Base-by-base conservation (phyloP, 1,140 invertebrate species). In the Ceratitis capitata region DNA sequence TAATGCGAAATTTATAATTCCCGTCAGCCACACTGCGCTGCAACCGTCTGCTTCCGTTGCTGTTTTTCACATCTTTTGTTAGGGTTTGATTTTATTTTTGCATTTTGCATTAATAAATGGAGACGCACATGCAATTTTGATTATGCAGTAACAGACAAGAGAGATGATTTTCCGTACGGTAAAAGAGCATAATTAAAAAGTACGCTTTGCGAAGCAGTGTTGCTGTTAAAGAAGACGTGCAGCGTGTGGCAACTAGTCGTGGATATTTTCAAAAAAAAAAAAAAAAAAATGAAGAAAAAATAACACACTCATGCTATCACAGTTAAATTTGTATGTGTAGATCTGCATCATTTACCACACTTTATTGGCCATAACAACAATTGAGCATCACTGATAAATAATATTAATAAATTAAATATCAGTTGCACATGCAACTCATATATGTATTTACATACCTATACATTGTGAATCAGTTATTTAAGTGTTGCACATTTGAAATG, bases 341-440 rank as follows among this genome's bases (percentile, higher is more conserved):
- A n/a, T n/a, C n/a, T n/a, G n/a, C 16, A 5, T 10, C 10, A 14
- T 49, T 3, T 1, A 23, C 39, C n/a, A 12, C 26, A 32, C 39
- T 78, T 78, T 61, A 61, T 61, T 61, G 9, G 9, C n/a, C 69
- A 45, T n/a, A n/a, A n/a, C 69, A 78, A 78, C 39, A 78, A 78
- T 45, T 78, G n/a, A 61, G 69, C 69, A 56, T 1, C 39, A 78
- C n/a, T 26, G 42, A 1, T 78, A 45, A 45, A 78, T 23, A 78
- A 14, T 42, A 26, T 78, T 45, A 23, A 45, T 78, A 47, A 78
- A 45, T 78, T 69, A 9, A 69, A 16, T 69, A 39, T 39, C 16
- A 35, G 61, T 69, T 39, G 69, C 39, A 45, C 69, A 9, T 47
- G 39, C 23, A 45, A n/a, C 39, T n/a, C 2, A 53, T 53, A 53